These are phyloP conservation scores for Sylvia borin DNA, from an alignment of 2,797 vertebrate species.

Conservation along the genomic window DNA sequence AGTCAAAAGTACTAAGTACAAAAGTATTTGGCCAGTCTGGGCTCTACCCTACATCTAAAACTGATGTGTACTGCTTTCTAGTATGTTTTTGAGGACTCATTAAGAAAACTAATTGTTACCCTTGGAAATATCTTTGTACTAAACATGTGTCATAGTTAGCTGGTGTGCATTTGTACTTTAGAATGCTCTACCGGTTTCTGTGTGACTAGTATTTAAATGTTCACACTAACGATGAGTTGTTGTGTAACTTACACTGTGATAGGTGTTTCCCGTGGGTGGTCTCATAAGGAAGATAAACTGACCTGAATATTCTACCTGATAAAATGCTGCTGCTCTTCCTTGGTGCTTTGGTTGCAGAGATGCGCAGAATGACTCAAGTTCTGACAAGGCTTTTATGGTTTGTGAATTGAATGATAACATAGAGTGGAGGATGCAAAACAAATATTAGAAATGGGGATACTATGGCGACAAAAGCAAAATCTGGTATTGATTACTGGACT, in stretches of 20 bases:
- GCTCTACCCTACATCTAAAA: neutral
- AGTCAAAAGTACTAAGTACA: neutral
- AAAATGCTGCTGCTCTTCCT: neutral
- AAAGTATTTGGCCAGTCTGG: neutral
- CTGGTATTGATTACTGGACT: neutral
- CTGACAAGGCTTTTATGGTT: neutral
- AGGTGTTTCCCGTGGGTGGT: neutral
- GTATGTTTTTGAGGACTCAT: neutral
- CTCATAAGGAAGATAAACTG: neutral
- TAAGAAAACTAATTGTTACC: neutral
- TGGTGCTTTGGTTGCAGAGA: neutral
- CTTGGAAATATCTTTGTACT: neutral
- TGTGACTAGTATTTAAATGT: neutral
- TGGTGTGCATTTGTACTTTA: neutral
- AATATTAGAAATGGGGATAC: neutral
- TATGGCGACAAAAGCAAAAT: neutral
- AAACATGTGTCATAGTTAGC: neutral
- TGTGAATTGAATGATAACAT: neutral
- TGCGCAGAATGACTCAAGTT: neutral
- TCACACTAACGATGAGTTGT: rapidly evolving
- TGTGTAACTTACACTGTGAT: neutral
- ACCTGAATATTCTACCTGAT: neutral
- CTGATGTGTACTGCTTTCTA: neutral
- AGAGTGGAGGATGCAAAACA: neutral
- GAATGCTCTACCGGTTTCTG: neutral